Evolutionary conservation across 2,113 vertebrate species (phyloP).

Genomic region (Gorsachius goisagi): DNA sequence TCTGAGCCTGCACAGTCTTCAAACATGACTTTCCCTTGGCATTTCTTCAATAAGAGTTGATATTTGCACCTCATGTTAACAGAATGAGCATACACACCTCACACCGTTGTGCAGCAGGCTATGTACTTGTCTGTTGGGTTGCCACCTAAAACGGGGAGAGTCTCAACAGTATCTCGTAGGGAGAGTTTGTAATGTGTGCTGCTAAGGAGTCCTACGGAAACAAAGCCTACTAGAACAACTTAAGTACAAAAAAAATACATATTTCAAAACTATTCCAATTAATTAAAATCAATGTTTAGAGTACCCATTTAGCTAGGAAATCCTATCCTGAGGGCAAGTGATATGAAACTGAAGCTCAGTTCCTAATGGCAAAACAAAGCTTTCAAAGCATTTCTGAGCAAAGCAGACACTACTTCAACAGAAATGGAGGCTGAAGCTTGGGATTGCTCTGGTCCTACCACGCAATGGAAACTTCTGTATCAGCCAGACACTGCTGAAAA

Average conservation of each 20-base stretch:
- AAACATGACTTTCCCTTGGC: neutral
- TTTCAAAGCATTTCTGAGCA: neutral
- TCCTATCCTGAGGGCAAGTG: neutral
- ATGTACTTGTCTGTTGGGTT: accelerated
- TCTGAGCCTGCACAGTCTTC: neutral
- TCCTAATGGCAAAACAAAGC: neutral
- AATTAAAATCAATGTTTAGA: neutral
- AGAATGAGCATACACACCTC: neutral
- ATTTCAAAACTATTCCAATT: neutral
- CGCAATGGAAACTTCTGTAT: neutral
- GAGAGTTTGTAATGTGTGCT: neutral
- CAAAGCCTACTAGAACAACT: neutral
- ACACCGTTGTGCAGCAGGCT: neutral
- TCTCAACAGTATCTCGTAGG: neutral
- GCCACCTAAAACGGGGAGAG: neutral
- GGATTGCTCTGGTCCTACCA: neutral
- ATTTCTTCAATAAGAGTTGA: neutral
- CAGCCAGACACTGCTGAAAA: neutral
- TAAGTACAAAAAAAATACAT: neutral
- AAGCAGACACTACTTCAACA: neutral
- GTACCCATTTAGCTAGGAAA: neutral
- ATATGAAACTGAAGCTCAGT: neutral
- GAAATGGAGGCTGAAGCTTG: neutral
- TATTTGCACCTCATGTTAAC: neutral
- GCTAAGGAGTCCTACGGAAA: neutral